Evolutionary conservation across 2,888 invertebrate species (phyloP), one percentile per base, ranked within the genome.

Genomic region (Psococerastis gibbosa): DNA sequence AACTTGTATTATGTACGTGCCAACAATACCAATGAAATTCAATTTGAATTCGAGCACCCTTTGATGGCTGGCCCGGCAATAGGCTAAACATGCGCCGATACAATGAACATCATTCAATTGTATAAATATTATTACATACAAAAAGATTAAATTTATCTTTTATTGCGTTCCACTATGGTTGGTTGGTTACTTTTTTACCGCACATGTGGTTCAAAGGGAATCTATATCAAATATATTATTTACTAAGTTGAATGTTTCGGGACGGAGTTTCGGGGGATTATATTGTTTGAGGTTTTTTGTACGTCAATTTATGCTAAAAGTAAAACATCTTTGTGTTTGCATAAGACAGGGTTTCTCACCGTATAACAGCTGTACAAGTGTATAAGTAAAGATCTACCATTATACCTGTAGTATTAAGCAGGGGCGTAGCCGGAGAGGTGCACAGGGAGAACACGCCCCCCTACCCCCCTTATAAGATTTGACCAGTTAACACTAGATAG

Each of bases 61-160:
- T 27, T 27, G 11, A 6, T 27, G 27, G 27, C 27, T 9, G 6
- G 8, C 6, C 27, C 11, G 11, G 6, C 27, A 6, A 27, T 27
- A 27, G 11, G 27, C 27, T 27, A 6, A 27, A 27, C 27, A 27
- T 27, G 27, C n/a, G n/a, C n/a, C n/a, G n/a, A 11, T 11, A 27
- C 6, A 27, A 27, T 27, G 8, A 11, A 27, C 27, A 27, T 27
- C 27, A 27, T 27, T 27, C 27, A 27, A 38, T 38, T 17, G 17
- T 38, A 38, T 38, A 38, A 38, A 38, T 38, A 38, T 38, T 38
- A 38, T 38, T 38, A 38, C 38, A 38, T 38, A 38, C 38, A 38
- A 38, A 38, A 38, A 38, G 38, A 38, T 38, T 38, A 38, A 38
- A 38, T 38, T 38, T 38, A 38, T 38, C 38, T 38, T 38, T 38